A percentile compares a stretch with the other conserved stretches of the same genome.
Conservation (phyloP, 2,113 vertebrate species). For the Megaceryle torquata region DNA sequence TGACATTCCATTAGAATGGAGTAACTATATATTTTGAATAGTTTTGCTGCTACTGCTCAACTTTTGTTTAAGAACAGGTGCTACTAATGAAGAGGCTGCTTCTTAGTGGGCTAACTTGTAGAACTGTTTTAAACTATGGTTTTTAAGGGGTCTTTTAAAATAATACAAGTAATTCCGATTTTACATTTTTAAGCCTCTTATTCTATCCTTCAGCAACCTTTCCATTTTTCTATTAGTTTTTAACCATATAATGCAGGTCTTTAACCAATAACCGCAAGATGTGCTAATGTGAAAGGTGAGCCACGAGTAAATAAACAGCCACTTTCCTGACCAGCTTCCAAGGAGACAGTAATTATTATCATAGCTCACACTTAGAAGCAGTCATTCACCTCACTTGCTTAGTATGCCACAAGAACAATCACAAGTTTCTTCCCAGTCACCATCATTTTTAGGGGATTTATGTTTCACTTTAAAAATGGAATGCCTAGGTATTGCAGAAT, state of each 20-base stretch:
- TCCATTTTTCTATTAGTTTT: conserved; percentile 51
- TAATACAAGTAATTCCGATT: conserved; percentile 49
- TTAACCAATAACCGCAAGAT: conserved; percentile 32
- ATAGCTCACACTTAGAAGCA: neutral
- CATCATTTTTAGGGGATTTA: neutral
- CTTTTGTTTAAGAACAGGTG: conserved; percentile 71
- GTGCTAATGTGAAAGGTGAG: conserved; percentile 14
- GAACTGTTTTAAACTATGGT: conserved; percentile 62
- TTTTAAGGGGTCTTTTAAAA: conserved; percentile 62
- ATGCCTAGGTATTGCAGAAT: conserved; percentile 27
- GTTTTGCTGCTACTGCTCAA: conserved; percentile 70
- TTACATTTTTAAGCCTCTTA: conserved; percentile 56
- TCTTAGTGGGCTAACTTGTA: conserved; percentile 66
- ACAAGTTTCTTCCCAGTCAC: neutral
- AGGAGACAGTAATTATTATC: neutral
- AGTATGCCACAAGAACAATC: conserved; percentile 6
- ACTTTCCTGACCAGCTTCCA: conserved; percentile 15
- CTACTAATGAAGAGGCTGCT: conserved; percentile 71
- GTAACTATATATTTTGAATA: conserved; percentile 67
- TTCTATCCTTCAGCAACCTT: conserved; percentile 34
- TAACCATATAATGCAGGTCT: conserved; percentile 17
- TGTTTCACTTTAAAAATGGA: neutral
- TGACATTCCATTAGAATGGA: conserved; percentile 70
- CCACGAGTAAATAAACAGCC: neutral
- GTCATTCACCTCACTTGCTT: conserved; percentile 22